Conservation (phyloP, 2,888 invertebrate genomes). For the Meloe dianella region DNA sequence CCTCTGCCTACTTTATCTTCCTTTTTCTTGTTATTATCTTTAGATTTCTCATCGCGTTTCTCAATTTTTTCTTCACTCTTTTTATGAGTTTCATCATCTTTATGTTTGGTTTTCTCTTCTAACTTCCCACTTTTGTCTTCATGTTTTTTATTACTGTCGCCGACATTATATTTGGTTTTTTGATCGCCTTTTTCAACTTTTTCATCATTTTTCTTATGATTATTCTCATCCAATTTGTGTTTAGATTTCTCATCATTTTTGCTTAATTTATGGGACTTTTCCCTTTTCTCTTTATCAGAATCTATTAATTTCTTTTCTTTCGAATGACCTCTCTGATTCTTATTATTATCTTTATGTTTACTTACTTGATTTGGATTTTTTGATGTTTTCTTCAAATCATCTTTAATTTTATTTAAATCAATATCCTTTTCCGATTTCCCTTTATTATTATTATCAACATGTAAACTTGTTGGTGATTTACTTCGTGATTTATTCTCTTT, state of each 20-base stretch:
- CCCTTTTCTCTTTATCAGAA: conserved; percentile 1
- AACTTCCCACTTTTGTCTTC: neutral
- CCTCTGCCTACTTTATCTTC: neutral
- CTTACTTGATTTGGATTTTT: neutral
- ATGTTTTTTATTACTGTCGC: neutral
- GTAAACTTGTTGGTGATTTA: neutral
- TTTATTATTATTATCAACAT: neutral
- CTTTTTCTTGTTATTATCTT: neutral
- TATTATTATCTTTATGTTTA: conserved; percentile 10
- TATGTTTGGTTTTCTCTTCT: conserved; percentile 8
- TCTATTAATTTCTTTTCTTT: conserved; percentile 15
- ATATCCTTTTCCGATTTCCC: neutral
- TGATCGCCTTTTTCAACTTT: neutral
- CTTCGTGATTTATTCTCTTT: neutral
- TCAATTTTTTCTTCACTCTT: neutral
- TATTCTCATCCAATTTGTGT: neutral
- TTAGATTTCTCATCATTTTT: neutral
- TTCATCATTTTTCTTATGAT: neutral
- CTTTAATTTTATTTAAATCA: conserved; percentile 12
- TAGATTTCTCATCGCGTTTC: neutral
- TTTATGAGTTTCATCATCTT: conserved; percentile 4
- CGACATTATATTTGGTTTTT: neutral
- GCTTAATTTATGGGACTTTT: neutral
- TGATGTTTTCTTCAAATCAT: neutral
- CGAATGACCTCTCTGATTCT: conserved; percentile 12